Conservation (phyloP, 2,113 vertebrate genomes). For the Dendropsophus ebraccatus region DNA sequence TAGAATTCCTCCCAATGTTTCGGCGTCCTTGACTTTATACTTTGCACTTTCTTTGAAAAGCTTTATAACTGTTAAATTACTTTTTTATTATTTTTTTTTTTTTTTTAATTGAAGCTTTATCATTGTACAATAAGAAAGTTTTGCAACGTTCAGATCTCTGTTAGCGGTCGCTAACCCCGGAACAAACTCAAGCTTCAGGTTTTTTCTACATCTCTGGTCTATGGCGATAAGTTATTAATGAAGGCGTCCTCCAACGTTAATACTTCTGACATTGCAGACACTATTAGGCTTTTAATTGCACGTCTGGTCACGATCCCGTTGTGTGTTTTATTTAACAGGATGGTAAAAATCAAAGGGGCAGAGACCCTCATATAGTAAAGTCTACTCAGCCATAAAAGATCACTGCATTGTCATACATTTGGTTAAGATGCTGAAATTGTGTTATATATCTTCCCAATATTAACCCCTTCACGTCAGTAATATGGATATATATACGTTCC, state of each 20-base stretch:
- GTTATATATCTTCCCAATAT: not conserved
- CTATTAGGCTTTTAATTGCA: not conserved
- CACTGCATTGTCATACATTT: not conserved
- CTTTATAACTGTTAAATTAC: too few species aligned
- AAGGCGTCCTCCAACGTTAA: not conserved
- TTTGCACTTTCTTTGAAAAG: too few species aligned
- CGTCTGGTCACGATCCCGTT: not conserved
- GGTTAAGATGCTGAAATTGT: not conserved
- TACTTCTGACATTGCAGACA: not conserved
- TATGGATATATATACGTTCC: too few species aligned
- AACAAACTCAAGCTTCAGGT: not conserved
- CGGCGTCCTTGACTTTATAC: too few species aligned
- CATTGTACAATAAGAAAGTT: too few species aligned
- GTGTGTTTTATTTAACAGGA: not conserved
- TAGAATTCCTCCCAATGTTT: too few species aligned
- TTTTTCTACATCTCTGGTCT: not conserved
- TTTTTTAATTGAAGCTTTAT: too few species aligned
- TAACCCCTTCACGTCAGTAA: not conserved
- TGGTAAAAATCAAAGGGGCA: constrained; percentile 4
- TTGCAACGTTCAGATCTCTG: not conserved
- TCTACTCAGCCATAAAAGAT: constrained; percentile 1
- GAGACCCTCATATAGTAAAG: constrained; percentile 9
- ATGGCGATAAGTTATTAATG: not conserved
- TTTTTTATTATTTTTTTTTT: too few species aligned
- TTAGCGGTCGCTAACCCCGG: not conserved